Evolutionary conservation across 30 jellyfish, hydroid and myxozoan species (phyloP), one percentile per base, ranked within the genome.

Genomic region (Aurelia aurita): DNA sequence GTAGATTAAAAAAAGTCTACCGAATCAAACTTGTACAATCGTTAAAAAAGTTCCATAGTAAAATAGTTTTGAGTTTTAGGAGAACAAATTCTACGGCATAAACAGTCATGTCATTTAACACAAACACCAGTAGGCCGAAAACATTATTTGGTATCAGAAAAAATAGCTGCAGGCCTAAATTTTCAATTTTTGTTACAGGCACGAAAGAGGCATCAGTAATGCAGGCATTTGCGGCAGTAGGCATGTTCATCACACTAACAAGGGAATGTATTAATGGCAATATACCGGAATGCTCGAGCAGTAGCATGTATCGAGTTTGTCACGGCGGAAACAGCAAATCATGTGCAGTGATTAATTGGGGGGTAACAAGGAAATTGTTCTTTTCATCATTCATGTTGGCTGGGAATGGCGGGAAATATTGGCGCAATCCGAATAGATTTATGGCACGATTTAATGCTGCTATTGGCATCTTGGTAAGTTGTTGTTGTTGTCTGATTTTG

Each of bases 151-250:
- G 46, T 10, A 34, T 34, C 46, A 34, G 5, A 34, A 2, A 34
- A 34, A 10, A 10, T 2, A 34, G 7, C 6, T 2, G 46, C 6
- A 34, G 46, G 51, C 16, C 13, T 39, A 9, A 39, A 39, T 0
- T 39, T 39, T 39, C 51, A 39, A 39, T 39, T 39, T 39, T 39
- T 39, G 15, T 39, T 8, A 25, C 85, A 86, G 95, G 85, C 32
- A 73, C 95, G n/a, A 86, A 74, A 74, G 95, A 86, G 49, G 95
- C 87, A 58, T 89, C 95, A 10, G 95, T 86, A 3, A 86, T 86
- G 95, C 95, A 86, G 31, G 95, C 95, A 31, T 86, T 86, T 47
- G 95, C 80, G 5, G 80, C 95, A 0, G 95, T 79, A 11, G 95
- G 95, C 16, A 86, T 86, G 95, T 72, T 86, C 64, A 16, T 67